Conservation (phyloP, 2,888 invertebrate species). For the Belgica antarctica region DNA sequence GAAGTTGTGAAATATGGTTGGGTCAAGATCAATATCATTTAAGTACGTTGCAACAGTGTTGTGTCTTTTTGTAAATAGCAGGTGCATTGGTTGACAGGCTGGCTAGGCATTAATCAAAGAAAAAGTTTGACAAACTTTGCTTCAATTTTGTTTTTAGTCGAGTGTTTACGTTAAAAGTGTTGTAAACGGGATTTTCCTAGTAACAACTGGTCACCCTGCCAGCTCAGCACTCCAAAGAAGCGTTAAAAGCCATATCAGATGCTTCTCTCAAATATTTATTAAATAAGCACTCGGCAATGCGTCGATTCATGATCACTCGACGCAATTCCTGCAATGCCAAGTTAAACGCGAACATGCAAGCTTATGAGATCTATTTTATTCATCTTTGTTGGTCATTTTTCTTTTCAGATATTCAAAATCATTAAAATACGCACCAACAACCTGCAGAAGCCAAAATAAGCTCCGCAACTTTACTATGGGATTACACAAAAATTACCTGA, state of each 20-base stretch:
- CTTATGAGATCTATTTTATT: background rate
- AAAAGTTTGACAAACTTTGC: background rate
- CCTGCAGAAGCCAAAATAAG: background rate
- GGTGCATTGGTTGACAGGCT: constrained; percentile 7
- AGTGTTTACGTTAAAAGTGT: too few species aligned
- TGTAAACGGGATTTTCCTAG: too few species aligned
- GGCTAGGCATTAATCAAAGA: too few species aligned
- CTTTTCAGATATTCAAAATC: constrained; percentile 27
- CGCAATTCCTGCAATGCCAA: too few species aligned
- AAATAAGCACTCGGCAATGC: too few species aligned
- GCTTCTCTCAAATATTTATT: too few species aligned
- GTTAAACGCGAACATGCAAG: background rate
- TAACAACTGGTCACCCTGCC: too few species aligned
- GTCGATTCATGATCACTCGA: too few species aligned
- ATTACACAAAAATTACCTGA: constrained; percentile 73
- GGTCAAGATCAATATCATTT: constrained; percentile 40
- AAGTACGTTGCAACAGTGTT: constrained; percentile 14
- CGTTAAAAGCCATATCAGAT: too few species aligned
- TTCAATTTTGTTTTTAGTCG: too few species aligned
- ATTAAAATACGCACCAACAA: background rate
- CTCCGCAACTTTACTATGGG: constrained; percentile 57
- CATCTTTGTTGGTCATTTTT: background rate
- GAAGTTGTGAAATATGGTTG: constrained; percentile 37
- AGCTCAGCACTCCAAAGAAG: too few species aligned
- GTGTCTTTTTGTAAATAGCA: background rate